Evolutionary conservation across 1,140 invertebrate genomes (phyloP).

Genomic region (Diorhabda carinulata): DNA sequence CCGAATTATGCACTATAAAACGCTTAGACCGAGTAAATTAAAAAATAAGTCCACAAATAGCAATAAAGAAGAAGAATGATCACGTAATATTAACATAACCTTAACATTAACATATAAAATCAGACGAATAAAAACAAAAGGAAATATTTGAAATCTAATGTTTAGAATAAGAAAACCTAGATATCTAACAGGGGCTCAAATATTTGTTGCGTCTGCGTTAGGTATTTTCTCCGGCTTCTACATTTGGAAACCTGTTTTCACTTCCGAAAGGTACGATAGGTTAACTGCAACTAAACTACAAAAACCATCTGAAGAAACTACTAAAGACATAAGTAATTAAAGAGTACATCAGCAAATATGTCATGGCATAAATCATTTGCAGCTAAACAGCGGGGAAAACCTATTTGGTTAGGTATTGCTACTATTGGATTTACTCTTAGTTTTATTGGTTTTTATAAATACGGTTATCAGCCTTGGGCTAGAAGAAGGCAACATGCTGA

Average conservation of each 20-base stretch:
- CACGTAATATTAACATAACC: not conserved
- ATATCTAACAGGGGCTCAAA: conserved; percentile 7
- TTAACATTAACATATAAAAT: not conserved
- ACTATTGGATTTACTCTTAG: conserved; percentile 6
- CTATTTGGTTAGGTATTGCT: not conserved
- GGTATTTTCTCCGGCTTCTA: conserved; percentile 13
- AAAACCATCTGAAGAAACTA: not conserved
- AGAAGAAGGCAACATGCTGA: not conserved
- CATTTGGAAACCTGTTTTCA: conserved; percentile 20
- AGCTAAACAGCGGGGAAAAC: conserved; percentile 11
- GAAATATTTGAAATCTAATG: not conserved
- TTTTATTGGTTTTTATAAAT: not conserved
- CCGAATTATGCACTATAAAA: no score
- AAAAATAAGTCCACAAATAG: no score
- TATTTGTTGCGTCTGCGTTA: conserved; percentile 10
- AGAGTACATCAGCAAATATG: not conserved
- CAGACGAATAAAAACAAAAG: not conserved
- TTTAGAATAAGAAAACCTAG: conserved; percentile 15
- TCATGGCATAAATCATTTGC: conserved; percentile 18
- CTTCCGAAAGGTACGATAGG: not conserved
- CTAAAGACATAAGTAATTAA: not conserved
- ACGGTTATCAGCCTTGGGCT: conserved; percentile 6
- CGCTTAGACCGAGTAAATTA: no score
- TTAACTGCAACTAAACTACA: no score
- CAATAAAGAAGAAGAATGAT: not conserved